Conservation (phyloP, 2,797 vertebrate species). For the Luscinia megarhynchos region DNA sequence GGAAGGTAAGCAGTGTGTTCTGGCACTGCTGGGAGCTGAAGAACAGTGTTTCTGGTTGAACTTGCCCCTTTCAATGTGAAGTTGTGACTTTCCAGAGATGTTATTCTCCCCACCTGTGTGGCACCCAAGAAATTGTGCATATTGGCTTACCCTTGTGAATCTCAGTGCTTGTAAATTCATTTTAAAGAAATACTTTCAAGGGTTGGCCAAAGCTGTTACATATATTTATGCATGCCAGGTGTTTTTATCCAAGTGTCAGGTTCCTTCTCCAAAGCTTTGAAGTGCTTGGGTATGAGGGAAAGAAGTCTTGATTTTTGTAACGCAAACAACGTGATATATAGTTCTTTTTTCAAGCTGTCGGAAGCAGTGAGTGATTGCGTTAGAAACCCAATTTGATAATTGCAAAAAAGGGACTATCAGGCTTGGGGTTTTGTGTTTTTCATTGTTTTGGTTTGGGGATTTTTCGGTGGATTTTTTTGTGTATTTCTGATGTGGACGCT, state of each 20-base stretch:
- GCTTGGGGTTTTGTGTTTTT: rapidly evolving
- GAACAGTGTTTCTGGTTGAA: background rate
- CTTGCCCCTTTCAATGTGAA: background rate
- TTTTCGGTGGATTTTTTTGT: background rate
- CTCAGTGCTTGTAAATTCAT: background rate
- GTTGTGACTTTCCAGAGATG: background rate
- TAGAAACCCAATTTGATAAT: background rate
- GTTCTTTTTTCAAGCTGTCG: background rate
- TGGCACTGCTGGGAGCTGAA: background rate
- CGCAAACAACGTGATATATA: rapidly evolving
- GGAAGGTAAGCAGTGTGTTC: background rate
- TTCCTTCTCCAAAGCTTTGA: background rate
- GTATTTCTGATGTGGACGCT: background rate
- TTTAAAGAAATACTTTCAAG: background rate
- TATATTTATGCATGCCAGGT: background rate
- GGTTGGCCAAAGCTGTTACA: background rate
- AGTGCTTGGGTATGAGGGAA: background rate
- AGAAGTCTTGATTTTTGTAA: background rate
- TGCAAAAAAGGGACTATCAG: background rate
- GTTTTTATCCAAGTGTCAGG: background rate
- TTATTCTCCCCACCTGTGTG: background rate
- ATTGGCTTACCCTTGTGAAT: background rate
- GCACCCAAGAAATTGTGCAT: background rate
- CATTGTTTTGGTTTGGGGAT: background rate
- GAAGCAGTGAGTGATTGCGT: background rate